Percentiles rank a stretch among this genome's conserved stretches.
phyloP scores from a whole-genome alignment of 2,888 invertebrate species.

The Hydraecia micacea region DNA sequence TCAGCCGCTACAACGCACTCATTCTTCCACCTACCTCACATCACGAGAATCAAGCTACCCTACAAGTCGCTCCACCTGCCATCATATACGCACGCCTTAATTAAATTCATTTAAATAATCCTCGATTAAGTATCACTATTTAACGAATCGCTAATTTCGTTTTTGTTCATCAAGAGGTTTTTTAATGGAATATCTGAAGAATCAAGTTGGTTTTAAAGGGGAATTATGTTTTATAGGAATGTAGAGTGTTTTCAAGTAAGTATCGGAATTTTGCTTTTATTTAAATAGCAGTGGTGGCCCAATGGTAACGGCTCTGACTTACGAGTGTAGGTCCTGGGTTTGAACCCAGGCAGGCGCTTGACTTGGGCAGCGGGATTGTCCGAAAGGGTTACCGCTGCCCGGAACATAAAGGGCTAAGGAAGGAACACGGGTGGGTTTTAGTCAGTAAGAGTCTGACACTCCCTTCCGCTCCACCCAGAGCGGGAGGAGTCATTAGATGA shows the following conservation, averaged over 20 bases:
- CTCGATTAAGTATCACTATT: constrained; percentile 56
- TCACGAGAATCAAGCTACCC: constrained; percentile 45
- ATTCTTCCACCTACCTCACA: constrained; percentile 10
- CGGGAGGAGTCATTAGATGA: no score
- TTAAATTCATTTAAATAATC: constrained; percentile 67
- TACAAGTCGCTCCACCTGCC: constrained; percentile 58
- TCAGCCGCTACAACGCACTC: neutral
- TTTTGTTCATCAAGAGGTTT: constrained; percentile 54
- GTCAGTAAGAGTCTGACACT: no score
- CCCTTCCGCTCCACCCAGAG: no score
- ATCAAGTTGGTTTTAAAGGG: constrained; percentile 12
- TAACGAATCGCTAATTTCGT: constrained; percentile 61
- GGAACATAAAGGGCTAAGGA: no score
- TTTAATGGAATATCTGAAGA: constrained; percentile 23
- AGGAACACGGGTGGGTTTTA: no score
- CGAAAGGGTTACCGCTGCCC: no score
- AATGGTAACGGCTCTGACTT: no score
- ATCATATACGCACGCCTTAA: constrained; percentile 55
- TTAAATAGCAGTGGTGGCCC: no score
- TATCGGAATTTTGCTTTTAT: neutral
- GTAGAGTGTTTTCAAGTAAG: neutral
- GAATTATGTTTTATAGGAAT: constrained; percentile 22
- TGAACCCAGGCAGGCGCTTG: no score
- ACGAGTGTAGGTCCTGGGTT: no score
- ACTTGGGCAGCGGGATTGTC: no score